Evolutionary conservation across 2,888 invertebrate genomes (phyloP), one percentile per base, ranked within the genome.

Genomic region (Laspeyria flexula): DNA sequence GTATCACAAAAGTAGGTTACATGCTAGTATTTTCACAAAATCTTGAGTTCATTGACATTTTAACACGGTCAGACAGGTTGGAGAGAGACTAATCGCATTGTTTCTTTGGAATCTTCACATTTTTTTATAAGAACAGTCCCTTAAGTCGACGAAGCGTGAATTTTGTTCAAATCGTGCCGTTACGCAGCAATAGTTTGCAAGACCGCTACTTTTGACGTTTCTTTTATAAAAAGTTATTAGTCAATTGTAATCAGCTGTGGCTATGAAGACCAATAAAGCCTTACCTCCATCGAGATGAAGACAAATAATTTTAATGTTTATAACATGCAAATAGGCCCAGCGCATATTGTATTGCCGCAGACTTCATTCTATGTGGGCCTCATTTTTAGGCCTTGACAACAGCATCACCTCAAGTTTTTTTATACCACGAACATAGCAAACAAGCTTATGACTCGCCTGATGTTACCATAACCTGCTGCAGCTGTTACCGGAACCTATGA

Each of bases 121-220:
- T 66, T 69, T 31, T 71, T 60, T 72, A 43, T 65, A 51, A 60
- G 42, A 37, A 39, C 43, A 57, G 64, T 62, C 75, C 76, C 75
- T 75, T 74, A 61, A 70, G 60, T 57, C 57, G 62, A 52, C 67
- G 52, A 67, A 55, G 63, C 75, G 65, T 76, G 75, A 76, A 71
- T 49, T 69, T 46, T 39, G 42, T 30, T 55, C 55, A 45, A 54
- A 51, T 73, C 82, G 79, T 84, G 71, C 73, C 78, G 77, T 79
- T 78, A 79, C 81, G 83, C 77, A 78, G 77, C 66, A 62, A 69
- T 55, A 74, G 73, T 71, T 59, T 44, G 55, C 57, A 40, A 54
- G 50, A 76, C 74, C 77, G 77, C 71, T 73, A 78, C 58, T 69
- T 77, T 66, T 66, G 70, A 75, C 69, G 71, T 65, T 65, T 59